Base-by-base conservation (phyloP, 2,113 vertebrate species). In the Morone saxatilis region DNA sequence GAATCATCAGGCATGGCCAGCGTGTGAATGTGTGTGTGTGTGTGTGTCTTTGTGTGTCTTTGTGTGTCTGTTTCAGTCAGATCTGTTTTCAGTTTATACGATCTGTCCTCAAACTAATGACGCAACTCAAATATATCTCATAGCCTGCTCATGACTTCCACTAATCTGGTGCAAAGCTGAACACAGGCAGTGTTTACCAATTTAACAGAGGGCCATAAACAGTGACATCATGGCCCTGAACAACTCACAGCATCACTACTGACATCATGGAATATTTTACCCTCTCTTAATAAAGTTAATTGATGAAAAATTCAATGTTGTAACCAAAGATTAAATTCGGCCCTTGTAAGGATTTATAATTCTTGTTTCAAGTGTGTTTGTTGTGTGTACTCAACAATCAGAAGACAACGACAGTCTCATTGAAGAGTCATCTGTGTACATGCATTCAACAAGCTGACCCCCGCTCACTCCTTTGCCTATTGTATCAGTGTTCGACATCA, bases 181-280 rank as follows among this genome's bases (percentile, higher is more conserved):
- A 40, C 43, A 10, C 2, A 50, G 43, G 36, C 31, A 31, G 61
- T 54, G 79, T 89, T 89, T 78, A 63, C 60, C 60, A 14, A 40
- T 67, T 78, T 78, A 41, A 78, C 54, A 63, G 71, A 38, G 79
- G 77, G 85, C 79, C 56, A 84, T 93, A 91, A 94, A 93, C 53
- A 76, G 22, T 80, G 83, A 88, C 83, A 71, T 71, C 82, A 78
- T 54, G 53, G 53, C 25, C 41, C 72, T 84, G 45, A 86, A 70
- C 60, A 41, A 59, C 60, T 68, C 41, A 4, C 71, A 74, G 47
- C 78, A 76, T 60, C 67, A 70, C 16, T 17, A 63, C 31, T 91
- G 62, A 89, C 80, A 87, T 91, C 88, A 93, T 84, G 88, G 83
- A 88, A 76, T 62, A 74, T 72, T 63, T 72, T 74, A 65, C 81